Conservation (phyloP, 2,888 invertebrate genomes). For the Bombyx huttoni region DNA sequence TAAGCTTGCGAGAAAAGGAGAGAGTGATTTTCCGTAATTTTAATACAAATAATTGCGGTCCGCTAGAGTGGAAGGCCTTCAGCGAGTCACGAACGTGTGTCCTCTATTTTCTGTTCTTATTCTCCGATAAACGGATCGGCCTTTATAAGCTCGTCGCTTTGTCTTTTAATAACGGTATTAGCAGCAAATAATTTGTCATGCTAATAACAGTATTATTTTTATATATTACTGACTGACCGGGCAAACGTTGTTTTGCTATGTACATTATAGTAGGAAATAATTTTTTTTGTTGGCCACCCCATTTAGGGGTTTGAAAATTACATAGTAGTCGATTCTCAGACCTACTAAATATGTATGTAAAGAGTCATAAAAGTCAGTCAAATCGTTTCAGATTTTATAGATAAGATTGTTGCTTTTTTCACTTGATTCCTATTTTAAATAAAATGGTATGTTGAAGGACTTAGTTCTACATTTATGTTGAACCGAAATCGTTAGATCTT, state of each 20-base stretch:
- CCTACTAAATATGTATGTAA: no score
- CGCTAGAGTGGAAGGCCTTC: slow-evolving; percentile 40
- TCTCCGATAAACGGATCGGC: slow-evolving; percentile 21
- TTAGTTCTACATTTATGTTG: not conserved
- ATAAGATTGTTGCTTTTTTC: not conserved
- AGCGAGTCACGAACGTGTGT: slow-evolving; percentile 41
- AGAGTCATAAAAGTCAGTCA: no score
- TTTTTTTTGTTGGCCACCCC: no score
- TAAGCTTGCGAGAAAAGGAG: slow-evolving; percentile 14
- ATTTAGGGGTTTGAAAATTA: no score
- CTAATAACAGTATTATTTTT: not conserved
- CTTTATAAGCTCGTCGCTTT: slow-evolving; percentile 11
- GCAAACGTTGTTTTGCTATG: no score
- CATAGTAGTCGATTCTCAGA: no score
- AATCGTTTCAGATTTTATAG: no score
- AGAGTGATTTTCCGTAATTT: slow-evolving; percentile 48
- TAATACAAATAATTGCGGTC: slow-evolving; percentile 42
- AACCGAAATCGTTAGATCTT: not conserved
- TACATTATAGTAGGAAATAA: no score
- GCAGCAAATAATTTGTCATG: not conserved
- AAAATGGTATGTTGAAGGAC: not conserved
- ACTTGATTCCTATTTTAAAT: not conserved
- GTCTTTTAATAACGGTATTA: slow-evolving; percentile 11
- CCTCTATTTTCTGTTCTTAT: slow-evolving; percentile 28
- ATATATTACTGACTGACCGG: no score